phyloP scores from a whole-genome alignment of 2,888 invertebrate genomes.

The Magallana nippona region DNA sequence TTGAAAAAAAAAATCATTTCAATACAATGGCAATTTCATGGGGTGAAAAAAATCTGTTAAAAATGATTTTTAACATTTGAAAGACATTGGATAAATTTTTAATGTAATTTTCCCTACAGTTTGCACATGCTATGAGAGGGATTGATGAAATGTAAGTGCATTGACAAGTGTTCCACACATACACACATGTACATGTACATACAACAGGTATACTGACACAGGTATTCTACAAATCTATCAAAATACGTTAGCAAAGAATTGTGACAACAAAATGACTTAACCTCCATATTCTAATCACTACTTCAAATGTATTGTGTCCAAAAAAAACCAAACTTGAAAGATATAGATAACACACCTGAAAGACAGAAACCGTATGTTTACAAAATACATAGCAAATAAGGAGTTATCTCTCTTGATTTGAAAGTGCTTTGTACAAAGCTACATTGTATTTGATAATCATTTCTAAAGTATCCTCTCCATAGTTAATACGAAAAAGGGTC shows the following conservation, averaged over 20 bases:
- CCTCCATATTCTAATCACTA: neutral
- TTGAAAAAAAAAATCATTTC: neutral
- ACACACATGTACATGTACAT: neutral
- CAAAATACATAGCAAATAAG: neutral
- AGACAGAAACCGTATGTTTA: neutral
- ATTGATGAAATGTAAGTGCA: neutral
- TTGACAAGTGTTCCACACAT: neutral
- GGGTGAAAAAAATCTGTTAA: neutral
- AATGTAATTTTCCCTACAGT: neutral
- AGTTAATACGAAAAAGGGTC: neutral
- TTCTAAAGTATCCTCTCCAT: neutral
- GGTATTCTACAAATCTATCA: neutral
- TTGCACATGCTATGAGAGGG: neutral
- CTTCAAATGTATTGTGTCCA: neutral
- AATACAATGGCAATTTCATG: neutral
- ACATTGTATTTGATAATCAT: neutral
- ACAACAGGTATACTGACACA: neutral
- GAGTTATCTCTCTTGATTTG: constrained; percentile 15
- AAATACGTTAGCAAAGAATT: neutral
- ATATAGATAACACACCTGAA: neutral
- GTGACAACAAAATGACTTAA: neutral
- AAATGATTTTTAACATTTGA: constrained; percentile 13
- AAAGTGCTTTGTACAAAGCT: neutral
- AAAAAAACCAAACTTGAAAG: neutral
- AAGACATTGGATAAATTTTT: neutral